Evolutionary conservation across 2,113 vertebrate genomes (phyloP).

Genomic region (Callipepla squamata): DNA sequence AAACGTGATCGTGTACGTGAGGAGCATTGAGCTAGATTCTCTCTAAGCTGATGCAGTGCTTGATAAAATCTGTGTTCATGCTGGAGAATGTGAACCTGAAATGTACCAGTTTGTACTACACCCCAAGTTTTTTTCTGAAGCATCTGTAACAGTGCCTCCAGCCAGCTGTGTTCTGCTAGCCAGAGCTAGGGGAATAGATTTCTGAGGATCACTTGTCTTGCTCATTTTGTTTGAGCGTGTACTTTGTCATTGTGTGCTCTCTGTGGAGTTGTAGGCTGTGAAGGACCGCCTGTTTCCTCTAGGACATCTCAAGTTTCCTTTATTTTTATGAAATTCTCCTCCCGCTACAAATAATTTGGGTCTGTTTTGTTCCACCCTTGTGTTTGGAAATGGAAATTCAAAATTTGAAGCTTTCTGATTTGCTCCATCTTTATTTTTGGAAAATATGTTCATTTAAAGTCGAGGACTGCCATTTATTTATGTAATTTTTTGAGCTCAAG

Average conservation of each 20-base stretch:
- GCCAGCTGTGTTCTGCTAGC: not conserved
- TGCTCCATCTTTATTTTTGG: not conserved
- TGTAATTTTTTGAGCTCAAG: not conserved
- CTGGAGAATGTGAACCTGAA: not conserved
- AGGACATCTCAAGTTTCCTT: not conserved
- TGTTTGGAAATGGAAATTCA: not conserved
- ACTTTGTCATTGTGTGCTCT: not conserved
- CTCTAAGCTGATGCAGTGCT: not conserved
- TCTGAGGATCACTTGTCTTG: not conserved
- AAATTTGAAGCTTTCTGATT: slow-evolving; percentile 1
- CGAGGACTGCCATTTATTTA: not conserved
- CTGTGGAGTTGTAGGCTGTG: not conserved
- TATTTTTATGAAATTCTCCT: not conserved
- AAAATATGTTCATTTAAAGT: not conserved
- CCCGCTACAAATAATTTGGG: not conserved
- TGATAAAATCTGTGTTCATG: not conserved
- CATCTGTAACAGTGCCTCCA: not conserved
- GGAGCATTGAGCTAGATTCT: not conserved
- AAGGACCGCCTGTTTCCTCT: not conserved
- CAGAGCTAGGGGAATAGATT: not conserved
- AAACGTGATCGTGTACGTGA: not conserved
- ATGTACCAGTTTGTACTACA: not conserved
- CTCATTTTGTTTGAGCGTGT: not conserved
- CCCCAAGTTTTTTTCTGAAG: not conserved
- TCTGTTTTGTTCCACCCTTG: not conserved